Percentiles rank a stretch among this genome's conserved stretches.
phyloP scores from a whole-genome alignment of 2,113 vertebrate genomes.

The Eurystomus gularis region DNA sequence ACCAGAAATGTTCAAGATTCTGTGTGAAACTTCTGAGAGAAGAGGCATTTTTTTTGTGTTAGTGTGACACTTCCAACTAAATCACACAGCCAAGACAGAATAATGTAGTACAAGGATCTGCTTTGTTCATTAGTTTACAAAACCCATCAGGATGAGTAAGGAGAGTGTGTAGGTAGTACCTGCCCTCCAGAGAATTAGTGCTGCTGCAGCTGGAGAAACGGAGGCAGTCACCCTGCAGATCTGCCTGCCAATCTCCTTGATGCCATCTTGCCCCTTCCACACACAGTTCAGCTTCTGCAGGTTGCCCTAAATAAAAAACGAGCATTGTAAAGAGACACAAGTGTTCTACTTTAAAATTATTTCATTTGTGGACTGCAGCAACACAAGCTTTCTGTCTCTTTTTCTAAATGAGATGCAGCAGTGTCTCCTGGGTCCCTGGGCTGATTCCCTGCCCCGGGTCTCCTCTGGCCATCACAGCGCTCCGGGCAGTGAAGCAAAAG shows the following conservation, averaged over 20 bases:
- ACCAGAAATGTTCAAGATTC: neutral
- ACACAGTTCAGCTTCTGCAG: neutral
- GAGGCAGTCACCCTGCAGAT: neutral
- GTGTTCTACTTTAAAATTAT: neutral
- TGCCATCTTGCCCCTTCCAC: neutral
- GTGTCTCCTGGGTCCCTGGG: neutral
- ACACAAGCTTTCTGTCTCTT: neutral
- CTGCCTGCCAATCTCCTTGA: neutral
- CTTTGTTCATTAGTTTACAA: neutral
- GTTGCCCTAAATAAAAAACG: neutral
- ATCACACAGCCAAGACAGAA: neutral
- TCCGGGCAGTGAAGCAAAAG: neutral
- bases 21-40: neutral
- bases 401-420: neutral
- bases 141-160: neutral
- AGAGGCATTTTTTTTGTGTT: neutral
- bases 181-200: neutral
- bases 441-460: neutral
- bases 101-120: neutral
- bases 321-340: neutral
- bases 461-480: neutral
- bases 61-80: neutral
- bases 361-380: neutral
- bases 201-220: neutral
- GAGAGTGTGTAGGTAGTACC: neutral